Conservation (phyloP, 2,113 vertebrate genomes). For the Odocoileus hemionus region DNA sequence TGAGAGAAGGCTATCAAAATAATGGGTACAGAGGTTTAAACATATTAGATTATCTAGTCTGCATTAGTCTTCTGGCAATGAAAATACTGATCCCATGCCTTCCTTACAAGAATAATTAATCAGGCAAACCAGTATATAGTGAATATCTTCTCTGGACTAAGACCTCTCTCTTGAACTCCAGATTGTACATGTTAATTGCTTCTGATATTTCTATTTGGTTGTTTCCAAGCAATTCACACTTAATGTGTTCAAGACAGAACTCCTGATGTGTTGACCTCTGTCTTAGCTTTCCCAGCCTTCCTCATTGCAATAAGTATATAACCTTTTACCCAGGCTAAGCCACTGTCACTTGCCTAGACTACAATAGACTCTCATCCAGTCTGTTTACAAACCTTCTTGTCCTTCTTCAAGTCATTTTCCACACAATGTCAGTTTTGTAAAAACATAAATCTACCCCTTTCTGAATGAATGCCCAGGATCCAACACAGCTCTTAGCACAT, state of each 20-base stretch:
- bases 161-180: neutral
- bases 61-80: neutral
- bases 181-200: neutral
- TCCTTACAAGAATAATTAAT: neutral
- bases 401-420: neutral
- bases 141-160: neutral
- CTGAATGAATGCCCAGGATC: neutral
- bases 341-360: neutral
- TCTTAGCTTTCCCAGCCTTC: neutral
- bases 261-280: neutral
- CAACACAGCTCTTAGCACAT: neutral
- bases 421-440: neutral
- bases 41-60: neutral
- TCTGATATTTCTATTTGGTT: neutral
- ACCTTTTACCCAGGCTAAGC: neutral
- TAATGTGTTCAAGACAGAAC: neutral
- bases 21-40: neutral
- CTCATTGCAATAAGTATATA: neutral
- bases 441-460: neutral
- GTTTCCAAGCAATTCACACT: neutral
- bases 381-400: neutral
- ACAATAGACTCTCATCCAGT: neutral
- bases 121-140: neutral
- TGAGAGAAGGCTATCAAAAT: neutral
- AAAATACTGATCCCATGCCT: neutral